Evolutionary conservation across 1,140 invertebrate genomes (phyloP).

Genomic region (Caenorhabditis tropicalis): DNA sequence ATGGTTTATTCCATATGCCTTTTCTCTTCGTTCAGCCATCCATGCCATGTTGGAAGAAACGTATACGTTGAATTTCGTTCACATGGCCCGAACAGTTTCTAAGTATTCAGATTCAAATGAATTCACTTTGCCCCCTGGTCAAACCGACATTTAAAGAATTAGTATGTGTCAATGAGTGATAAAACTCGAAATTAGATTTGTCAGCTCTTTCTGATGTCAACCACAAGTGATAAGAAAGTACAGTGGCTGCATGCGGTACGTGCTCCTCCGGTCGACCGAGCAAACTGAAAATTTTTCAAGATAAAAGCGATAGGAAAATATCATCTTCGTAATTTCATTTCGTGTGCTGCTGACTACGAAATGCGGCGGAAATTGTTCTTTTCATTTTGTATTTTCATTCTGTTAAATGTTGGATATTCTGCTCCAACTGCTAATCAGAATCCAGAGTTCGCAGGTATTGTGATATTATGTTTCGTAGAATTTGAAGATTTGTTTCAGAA

Average conservation of each 20-base stretch:
- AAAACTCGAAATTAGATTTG: slow-evolving; percentile 21
- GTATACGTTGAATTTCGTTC: too few species aligned
- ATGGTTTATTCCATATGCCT: too few species aligned
- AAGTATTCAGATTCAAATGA: too few species aligned
- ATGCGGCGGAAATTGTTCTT: slow-evolving; percentile 21
- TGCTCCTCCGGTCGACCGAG: not conserved
- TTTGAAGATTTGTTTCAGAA: not conserved
- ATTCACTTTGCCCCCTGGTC: not conserved
- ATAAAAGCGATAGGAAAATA: not conserved
- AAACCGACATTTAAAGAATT: slow-evolving; percentile 11
- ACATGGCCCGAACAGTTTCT: too few species aligned
- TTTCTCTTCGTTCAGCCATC: too few species aligned
- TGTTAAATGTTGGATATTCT: not conserved
- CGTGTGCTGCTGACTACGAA: slow-evolving; percentile 28
- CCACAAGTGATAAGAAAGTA: not conserved
- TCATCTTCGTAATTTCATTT: not conserved
- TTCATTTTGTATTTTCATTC: not conserved
- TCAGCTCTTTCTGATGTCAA: slow-evolving; percentile 6
- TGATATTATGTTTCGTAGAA: not conserved
- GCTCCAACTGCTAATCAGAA: not conserved
- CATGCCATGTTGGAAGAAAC: too few species aligned
- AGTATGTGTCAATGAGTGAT: not conserved
- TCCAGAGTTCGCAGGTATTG: not conserved
- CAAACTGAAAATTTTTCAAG: not conserved
- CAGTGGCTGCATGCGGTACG: slow-evolving; percentile 18